These are phyloP conservation scores for Pseudochirops corinnae DNA, from an alignment of 2,797 vertebrate genomes.

Conservation along the genomic window DNA sequence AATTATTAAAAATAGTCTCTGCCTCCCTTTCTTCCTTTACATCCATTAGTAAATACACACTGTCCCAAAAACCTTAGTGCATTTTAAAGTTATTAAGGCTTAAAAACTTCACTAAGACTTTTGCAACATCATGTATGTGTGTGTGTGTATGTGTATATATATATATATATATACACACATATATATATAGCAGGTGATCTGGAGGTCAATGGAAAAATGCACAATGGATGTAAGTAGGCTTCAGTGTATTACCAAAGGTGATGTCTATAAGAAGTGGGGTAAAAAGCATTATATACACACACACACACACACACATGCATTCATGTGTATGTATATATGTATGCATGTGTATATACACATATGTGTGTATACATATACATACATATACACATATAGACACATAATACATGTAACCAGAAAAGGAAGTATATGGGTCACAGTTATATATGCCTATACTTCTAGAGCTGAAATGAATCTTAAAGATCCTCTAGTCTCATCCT, in stretches of 20 bases:
- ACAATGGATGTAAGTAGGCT: background rate
- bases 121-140: too few relatives aligned
- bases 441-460: background rate
- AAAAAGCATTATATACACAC: background rate
- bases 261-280: background rate
- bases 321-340: accelerated
- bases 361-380: too few relatives aligned
- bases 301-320: too few relatives aligned
- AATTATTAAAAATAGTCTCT: background rate
- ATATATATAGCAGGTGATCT: background rate
- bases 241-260: background rate
- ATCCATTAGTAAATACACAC: too few relatives aligned
- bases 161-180: too few relatives aligned
- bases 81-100: too few relatives aligned
- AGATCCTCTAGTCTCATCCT: background rate
- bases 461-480: background rate
- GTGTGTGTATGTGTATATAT: too few relatives aligned
- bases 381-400: background rate
- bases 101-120: too few relatives aligned
- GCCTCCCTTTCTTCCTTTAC: background rate
- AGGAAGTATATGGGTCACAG: background rate
- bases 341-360: background rate
- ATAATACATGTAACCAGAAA: background rate
- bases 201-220: background rate
- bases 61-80: too few relatives aligned